Evolutionary conservation across 2,797 vertebrate species (phyloP).

Genomic region (Vultur gryphus): DNA sequence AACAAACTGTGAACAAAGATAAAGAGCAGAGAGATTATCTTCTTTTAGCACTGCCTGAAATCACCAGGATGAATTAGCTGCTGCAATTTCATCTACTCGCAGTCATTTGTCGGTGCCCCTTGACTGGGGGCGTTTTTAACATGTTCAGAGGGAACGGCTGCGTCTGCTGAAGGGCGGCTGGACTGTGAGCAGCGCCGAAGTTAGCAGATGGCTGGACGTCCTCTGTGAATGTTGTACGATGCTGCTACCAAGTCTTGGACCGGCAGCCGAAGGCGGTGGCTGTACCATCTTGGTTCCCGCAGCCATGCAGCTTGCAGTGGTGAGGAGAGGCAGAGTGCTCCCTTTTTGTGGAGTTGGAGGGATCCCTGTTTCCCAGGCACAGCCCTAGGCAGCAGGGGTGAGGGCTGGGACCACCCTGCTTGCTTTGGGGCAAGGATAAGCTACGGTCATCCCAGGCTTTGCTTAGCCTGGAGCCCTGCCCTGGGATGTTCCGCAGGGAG

Average conservation of each 20-base stretch:
- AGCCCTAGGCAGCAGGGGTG: no score
- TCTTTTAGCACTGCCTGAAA: neutral
- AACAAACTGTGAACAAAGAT: neutral
- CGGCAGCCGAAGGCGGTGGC: neutral
- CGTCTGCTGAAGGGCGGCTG: neutral
- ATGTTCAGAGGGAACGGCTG: accelerated
- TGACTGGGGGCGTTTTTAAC: accelerated
- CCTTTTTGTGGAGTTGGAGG: neutral
- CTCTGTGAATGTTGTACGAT: accelerated
- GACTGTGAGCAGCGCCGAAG: accelerated
- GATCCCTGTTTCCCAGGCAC: neutral
- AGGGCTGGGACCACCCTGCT: neutral
- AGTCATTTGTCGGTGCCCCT: accelerated
- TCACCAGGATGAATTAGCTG: neutral
- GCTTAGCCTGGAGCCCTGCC: neutral
- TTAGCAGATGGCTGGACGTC: neutral
- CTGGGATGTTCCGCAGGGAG: accelerated
- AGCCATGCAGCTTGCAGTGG: neutral
- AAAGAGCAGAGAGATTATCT: neutral
- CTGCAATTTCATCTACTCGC: neutral
- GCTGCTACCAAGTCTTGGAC: neutral
- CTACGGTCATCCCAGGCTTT: accelerated
- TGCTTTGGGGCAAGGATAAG: neutral
- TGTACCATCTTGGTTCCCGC: neutral
- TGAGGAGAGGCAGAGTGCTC: neutral